Base-by-base conservation (phyloP, 2,113 vertebrate species). In the Cyanistes caeruleus region DNA sequence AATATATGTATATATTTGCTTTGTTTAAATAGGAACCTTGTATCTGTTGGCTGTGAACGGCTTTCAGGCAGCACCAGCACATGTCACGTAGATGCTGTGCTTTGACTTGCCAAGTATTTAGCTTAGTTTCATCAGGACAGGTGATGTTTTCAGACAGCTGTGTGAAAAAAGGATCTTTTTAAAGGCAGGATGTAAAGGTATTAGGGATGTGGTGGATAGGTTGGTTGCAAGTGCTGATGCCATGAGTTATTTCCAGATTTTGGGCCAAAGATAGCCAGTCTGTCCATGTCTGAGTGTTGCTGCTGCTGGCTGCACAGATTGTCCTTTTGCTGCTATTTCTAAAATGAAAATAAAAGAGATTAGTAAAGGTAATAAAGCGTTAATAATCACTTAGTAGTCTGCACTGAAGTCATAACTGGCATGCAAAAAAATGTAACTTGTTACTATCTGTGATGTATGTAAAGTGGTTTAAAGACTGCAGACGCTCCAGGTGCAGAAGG, bases 351-450 rank as follows among this genome's bases (percentile, higher is more conserved):
- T 35, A 74, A 46, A 76, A 60, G 73, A 87, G 51, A 51, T 84
- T 78, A 67, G 76, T 69, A 22, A 79, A 82, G 44, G 55, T 75
- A 76, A 51, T 78, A 60, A 68, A 78, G 58, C 73, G 37, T 76
- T 89, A 84, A 69, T 82, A 90, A 84, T 75, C n/a, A 39, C 49
- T 84, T 69, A 41, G 21, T 65, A 33, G 53, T 87, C 91, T 85
- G 46, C 80, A 73, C 55, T 35, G n/a, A 91, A 88, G 30, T 93
- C 2, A 5, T 64, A 85, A 44, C 72, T 78, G 48, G 31, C 53
- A 27, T 35, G 23, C 51, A 63, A 14, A 86, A 63, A 69, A 59
- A 58, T 77, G n/a, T 58, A 46, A 30, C 76, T 87, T 11, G 13
- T 78, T 86, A 35, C 49, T 65, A 7, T 53, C 44, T 63, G 25